Evolutionary conservation across 2,888 invertebrate genomes (phyloP), one percentile per base, ranked within the genome.

Genomic region (Falcaria lacertinaria): DNA sequence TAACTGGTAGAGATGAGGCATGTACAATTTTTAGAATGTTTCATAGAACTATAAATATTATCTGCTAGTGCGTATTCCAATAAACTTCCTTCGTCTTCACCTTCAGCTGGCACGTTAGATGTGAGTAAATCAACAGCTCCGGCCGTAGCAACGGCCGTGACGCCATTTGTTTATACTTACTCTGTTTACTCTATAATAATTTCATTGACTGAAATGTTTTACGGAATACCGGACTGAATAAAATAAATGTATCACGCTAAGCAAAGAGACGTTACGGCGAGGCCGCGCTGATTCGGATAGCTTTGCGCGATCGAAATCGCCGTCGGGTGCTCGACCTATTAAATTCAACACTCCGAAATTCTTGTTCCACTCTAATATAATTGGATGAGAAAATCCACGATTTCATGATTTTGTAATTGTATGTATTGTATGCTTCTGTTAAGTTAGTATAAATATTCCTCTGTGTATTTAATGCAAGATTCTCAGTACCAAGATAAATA

Each of bases 81-180:
- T 82, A 84, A 84, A 85, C 77, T 83, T 82, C 77, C 81, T 77
- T 74, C 71, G 70, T 71, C 67, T 85, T 81, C 77, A 77, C 82
- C 77, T 80, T 81, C 80, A 58, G 62, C 50, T 48, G 59, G 60
- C 70, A 66, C 64, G 67, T 70, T 69, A 68, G 68, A 73, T 69
- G 70, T 65, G 60, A 65, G 71, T 83, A 77, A 78, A 74, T 80
- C 76, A 80, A 74, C 74, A 67, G 57, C 61, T 64, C 56, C 47
- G 64, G 61, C 60, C 77, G 59, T 81, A 76, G 83, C 74, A 81
- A 83, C 84, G 69, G 66, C 69, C 74, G 68, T 82, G 85, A 80
- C 74, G 82, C 56, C 48, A 45, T 45, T 54, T 80, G 77, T 83
- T 80, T 85, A 80, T 80, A 75, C 69, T 77, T 63, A 62, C 57